Conservation (phyloP, 2,888 invertebrate genomes). For the Pyrochroa serraticornis region DNA sequence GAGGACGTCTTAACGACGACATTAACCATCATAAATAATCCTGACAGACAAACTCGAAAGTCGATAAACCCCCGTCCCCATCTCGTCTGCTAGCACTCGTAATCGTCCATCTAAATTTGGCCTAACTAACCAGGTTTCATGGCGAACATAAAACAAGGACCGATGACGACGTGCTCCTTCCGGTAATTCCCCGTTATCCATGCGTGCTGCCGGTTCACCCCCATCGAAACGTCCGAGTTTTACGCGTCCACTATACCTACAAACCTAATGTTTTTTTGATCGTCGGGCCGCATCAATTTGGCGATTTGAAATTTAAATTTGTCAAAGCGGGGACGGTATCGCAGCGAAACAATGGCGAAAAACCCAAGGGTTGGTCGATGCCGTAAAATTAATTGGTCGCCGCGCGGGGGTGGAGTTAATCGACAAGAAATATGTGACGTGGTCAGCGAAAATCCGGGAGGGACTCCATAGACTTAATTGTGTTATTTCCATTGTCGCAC, state of each 20-base stretch:
- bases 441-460: conserved; percentile 4
- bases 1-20: conserved; percentile 49
- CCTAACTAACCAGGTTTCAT: neutral
- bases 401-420: conserved; percentile 1
- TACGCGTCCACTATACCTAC: too few species aligned
- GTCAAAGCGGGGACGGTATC: too few species aligned
- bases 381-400: conserved; percentile 8
- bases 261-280: too few species aligned
- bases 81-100: conserved; percentile 15
- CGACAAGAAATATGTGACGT: conserved; percentile 7
- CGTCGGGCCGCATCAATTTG: too few species aligned
- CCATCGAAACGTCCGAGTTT: too few species aligned
- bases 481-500: neutral
- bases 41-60: conserved; percentile 41
- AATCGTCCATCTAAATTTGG: neutral
- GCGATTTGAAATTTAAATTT: too few species aligned
- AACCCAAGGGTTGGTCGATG: neutral
- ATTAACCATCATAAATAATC: conserved; percentile 51
- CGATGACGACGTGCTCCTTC: too few species aligned
- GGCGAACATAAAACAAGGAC: neutral
- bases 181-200: too few species aligned
- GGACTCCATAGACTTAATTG: neutral
- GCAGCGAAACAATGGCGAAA: too few species aligned
- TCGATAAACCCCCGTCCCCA: conserved; percentile 39
- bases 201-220: too few species aligned